These are phyloP conservation scores for Crioceris asparagi DNA, from an alignment of 2,888 invertebrate genomes.

Conservation along the genomic window DNA sequence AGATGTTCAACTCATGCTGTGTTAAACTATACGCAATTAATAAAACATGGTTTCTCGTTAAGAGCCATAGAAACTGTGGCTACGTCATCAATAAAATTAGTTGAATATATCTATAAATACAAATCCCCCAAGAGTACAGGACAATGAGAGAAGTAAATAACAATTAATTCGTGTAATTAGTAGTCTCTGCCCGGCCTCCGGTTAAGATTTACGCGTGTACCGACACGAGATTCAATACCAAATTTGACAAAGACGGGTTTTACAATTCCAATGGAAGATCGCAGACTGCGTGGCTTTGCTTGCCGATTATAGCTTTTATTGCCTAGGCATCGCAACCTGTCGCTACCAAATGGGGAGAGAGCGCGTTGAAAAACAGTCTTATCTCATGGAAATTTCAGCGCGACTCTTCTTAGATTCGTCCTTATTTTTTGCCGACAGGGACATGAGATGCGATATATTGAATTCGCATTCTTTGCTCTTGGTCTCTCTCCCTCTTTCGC, in stretches of 20 bases:
- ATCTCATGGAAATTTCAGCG: conserved; percentile 36
- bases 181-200: conserved; percentile 32
- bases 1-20: no score
- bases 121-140: conserved; percentile 19
- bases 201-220: conserved; percentile 36
- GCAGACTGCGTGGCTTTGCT: conserved; percentile 39
- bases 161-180: conserved; percentile 40
- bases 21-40: no score
- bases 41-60: conserved; percentile 18
- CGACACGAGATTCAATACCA: conserved; percentile 36
- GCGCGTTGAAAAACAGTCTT: conserved; percentile 32
- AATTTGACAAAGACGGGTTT: conserved; percentile 39
- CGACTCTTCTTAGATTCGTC: conserved; percentile 21
- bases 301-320: conserved; percentile 38
- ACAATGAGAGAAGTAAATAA: conserved; percentile 29
- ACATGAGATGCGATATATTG: no score
- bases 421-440: conserved; percentile 22
- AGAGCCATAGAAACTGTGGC: conserved; percentile 6
- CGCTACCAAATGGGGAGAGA: conserved; percentile 34
- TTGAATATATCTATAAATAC: conserved; percentile 22
- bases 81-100: conserved; percentile 21
- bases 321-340: conserved; percentile 24
- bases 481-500: no score
- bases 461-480: no score
- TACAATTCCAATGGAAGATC: conserved; percentile 36